Conservation (phyloP, 2,797 vertebrate genomes). For the Myiotriccus ornatus region DNA sequence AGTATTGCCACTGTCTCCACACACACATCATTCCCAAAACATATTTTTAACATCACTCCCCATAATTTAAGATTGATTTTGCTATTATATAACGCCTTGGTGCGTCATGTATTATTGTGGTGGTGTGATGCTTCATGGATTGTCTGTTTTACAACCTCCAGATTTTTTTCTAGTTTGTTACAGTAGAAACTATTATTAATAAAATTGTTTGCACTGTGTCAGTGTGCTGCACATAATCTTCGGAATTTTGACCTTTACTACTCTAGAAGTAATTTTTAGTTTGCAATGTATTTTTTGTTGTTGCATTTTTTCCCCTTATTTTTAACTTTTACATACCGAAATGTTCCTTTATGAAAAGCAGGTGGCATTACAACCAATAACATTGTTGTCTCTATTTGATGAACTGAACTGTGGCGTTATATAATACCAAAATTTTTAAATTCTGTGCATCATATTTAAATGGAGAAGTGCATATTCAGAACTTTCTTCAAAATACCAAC, state of each 20-base stretch:
- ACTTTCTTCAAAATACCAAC: not conserved
- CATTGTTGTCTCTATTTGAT: not conserved
- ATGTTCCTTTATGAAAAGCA: slow-evolving; percentile 49
- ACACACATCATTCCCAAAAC: not conserved
- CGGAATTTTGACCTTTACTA: not conserved
- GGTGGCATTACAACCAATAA: slow-evolving; percentile 47
- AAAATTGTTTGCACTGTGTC: not conserved
- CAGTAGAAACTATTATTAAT: not conserved
- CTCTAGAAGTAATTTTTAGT: not conserved
- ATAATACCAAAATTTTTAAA: slow-evolving; percentile 36
- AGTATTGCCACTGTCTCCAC: not conserved
- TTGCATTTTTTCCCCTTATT: not conserved
- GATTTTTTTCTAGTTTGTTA: not conserved
- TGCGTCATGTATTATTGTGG: not conserved
- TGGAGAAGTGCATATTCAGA: not conserved
- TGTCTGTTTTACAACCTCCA: not conserved
- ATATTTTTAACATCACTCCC: not conserved
- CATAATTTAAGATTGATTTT: not conserved
- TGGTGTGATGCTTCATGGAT: not conserved
- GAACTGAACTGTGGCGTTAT: slow-evolving; percentile 49
- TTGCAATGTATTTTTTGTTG: not conserved
- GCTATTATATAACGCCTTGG: slow-evolving; percentile 66
- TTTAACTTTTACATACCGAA: not conserved
- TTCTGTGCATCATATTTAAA: not conserved
- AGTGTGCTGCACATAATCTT: not conserved